phyloP scores from a whole-genome alignment of 2,113 vertebrate genomes.

The Sylvicapra grimmia region DNA sequence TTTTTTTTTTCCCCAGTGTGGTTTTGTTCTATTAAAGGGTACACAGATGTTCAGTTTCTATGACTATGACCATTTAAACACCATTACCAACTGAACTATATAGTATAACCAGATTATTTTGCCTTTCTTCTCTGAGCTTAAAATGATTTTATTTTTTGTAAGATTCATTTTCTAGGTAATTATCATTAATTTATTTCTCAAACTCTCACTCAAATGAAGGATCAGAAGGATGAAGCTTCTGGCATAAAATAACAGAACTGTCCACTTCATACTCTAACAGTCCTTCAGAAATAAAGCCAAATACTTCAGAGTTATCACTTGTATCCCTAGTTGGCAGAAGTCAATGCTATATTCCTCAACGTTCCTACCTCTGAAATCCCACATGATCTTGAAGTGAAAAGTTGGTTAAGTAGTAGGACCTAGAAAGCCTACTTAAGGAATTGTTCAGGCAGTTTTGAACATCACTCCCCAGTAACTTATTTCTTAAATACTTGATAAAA shows the following conservation, averaged over 20 bases:
- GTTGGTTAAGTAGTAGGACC: not conserved
- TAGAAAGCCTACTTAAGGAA: not conserved
- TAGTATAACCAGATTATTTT: not conserved
- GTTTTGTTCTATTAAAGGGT: not conserved
- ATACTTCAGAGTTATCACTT: not conserved
- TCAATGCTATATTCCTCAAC: not conserved
- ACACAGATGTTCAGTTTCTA: not conserved
- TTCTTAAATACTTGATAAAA: slow-evolving; percentile 4
- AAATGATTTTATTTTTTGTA: not conserved
- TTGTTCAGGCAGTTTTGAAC: not conserved
- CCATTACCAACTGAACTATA: not conserved
- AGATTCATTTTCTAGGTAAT: not conserved
- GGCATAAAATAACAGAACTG: not conserved
- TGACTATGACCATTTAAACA: not conserved
- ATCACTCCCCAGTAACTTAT: not conserved
- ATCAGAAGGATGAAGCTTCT: not conserved
- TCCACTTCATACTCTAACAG: not conserved
- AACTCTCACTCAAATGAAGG: not conserved
- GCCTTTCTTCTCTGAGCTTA: not conserved
- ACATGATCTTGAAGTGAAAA: not conserved
- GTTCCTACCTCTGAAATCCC: not conserved
- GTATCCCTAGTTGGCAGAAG: not conserved
- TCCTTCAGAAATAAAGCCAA: not conserved
- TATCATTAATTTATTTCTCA: not conserved
- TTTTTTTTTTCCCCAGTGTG: not conserved